A percentile compares a stretch with the other conserved stretches of the same genome.
These are phyloP conservation scores for Eilema sororculum DNA, from an alignment of 2,888 invertebrate genomes.

Conservation along the genomic window DNA sequence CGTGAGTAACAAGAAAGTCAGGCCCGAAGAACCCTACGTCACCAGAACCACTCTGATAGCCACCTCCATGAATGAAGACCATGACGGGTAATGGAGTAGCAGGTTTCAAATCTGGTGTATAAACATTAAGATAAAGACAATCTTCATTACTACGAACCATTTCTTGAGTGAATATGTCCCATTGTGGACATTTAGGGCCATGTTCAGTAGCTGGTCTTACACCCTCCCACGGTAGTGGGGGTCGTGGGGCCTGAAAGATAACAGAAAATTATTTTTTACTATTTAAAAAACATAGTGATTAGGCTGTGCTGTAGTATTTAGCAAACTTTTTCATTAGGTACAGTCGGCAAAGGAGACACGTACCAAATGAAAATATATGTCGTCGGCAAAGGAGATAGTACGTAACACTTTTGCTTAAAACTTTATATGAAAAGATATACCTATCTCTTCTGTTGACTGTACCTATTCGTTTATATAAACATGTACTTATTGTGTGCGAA, in stretches of 20 bases:
- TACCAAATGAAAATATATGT: no score
- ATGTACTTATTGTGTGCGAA: no score
- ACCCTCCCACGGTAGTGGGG: conserved; percentile 61
- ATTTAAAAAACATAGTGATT: not conserved
- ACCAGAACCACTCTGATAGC: conserved; percentile 62
- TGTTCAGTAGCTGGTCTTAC: conserved; percentile 58
- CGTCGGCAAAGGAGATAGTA: no score
- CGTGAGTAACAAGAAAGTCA: conserved; percentile 62
- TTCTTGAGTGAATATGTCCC: conserved; percentile 49
- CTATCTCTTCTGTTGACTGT: no score
- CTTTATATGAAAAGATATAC: no score
- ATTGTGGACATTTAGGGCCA: conserved; percentile 60
- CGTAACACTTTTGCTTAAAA: no score
- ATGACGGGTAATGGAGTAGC: conserved; percentile 59
- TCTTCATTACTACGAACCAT: conserved; percentile 60
- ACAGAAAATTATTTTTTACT: not conserved
- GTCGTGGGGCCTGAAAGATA: conserved; percentile 60
- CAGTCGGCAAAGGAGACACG: no score
- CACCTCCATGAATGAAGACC: conserved; percentile 69
- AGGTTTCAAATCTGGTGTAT: conserved; percentile 56
- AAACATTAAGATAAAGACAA: conserved; percentile 67
- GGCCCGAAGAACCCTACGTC: conserved; percentile 61
- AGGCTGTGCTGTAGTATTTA: not conserved
- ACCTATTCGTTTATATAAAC: no score
- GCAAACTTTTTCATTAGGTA: no score